Conservation (phyloP, 1,140 invertebrate species). For the Phymorhynchus buccinoides region DNA sequence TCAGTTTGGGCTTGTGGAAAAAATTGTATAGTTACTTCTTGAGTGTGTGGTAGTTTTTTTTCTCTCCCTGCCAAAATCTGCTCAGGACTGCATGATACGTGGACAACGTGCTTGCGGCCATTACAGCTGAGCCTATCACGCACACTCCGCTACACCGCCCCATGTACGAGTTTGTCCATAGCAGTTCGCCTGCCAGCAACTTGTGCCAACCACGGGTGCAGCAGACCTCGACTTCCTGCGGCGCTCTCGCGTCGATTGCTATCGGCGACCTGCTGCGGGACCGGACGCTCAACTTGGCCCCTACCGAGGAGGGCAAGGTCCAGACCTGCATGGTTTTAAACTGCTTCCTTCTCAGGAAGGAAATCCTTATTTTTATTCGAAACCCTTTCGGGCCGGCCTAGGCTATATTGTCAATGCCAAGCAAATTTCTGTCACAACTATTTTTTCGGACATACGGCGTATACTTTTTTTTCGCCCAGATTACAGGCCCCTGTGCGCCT, state of each 20-base stretch:
- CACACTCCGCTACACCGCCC: conserved; percentile 61
- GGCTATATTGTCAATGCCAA: no score
- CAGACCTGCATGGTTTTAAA: neutral
- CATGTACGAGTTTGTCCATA: conserved; percentile 65
- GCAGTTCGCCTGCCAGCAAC: conserved; percentile 58
- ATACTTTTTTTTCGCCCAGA: no score
- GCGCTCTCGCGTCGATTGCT: conserved; percentile 61
- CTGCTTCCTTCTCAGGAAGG: no score
- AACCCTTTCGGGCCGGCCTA: no score
- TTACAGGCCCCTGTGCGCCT: no score
- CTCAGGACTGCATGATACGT: conserved; percentile 63
- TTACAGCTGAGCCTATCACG: no score
- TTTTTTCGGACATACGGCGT: no score
- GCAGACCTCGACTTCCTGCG: conserved; percentile 63
- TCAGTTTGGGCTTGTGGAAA: no score
- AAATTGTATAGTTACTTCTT: no score
- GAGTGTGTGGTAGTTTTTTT: no score
- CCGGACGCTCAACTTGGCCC: conserved; percentile 59
- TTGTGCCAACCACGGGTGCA: conserved; percentile 58
- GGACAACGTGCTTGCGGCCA: conserved; percentile 60
- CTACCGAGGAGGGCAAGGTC: conserved; percentile 63
- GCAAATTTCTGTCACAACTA: no score
- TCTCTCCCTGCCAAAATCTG: neutral
- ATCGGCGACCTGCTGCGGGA: conserved; percentile 61
- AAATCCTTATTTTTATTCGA: no score